Conservation (phyloP, 2,888 invertebrate genomes). For the Noctua fimbriata region DNA sequence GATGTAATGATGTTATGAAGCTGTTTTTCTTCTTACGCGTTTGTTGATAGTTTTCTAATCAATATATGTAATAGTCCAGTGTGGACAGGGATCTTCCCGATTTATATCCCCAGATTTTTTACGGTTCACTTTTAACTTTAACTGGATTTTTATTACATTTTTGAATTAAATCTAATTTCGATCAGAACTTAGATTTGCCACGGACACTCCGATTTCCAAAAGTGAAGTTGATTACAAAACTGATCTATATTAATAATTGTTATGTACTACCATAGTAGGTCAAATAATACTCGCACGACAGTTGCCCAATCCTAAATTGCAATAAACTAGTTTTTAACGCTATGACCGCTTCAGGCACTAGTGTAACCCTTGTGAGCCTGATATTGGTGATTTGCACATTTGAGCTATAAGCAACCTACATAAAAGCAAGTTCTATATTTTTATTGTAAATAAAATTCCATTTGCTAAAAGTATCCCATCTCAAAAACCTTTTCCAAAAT, state of each 20-base stretch:
- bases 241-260: not conserved
- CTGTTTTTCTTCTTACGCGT: not conserved
- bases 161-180: not conserved
- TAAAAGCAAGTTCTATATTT: not conserved
- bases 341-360: conserved; percentile 49
- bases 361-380: conserved; percentile 40
- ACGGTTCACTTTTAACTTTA: not conserved
- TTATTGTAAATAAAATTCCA: not conserved
- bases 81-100: not conserved
- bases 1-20: not conserved
- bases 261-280: conserved; percentile 16
- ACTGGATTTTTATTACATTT: not conserved
- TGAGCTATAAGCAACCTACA: conserved; percentile 2
- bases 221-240: not conserved
- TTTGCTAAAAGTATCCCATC: not conserved
- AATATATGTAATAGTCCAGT: not conserved
- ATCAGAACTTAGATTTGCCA: not conserved
- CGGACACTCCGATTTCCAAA: not conserved
- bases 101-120: not conserved
- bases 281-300: conserved; percentile 39
- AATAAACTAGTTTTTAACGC: conserved; percentile 43
- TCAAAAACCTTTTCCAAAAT: not conserved
- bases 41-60: not conserved
- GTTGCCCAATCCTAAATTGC: conserved; percentile 54
- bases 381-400: conserved; percentile 33